A percentile compares a stretch with the other conserved stretches of the same genome.
phyloP scores from a whole-genome alignment of 2,113 vertebrate genomes.

The Chaenocephalus aceratus region DNA sequence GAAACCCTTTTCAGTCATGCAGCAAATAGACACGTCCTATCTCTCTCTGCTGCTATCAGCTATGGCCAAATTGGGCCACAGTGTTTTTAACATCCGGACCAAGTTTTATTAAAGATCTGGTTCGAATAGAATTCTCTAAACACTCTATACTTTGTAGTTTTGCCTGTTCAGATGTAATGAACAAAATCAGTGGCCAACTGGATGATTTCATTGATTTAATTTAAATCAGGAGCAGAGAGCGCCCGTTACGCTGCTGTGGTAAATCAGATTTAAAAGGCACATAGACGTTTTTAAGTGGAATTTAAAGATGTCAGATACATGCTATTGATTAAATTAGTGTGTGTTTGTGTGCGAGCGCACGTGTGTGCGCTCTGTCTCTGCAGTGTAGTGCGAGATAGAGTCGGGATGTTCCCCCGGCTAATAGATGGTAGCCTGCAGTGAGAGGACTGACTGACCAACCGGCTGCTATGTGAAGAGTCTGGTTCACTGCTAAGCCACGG shows the following conservation, averaged over 20 bases:
- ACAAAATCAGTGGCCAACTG: not conserved
- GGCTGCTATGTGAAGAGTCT: conserved; percentile 31
- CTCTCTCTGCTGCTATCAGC: not conserved
- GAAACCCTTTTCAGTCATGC: conserved; percentile 14
- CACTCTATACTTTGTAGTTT: not conserved
- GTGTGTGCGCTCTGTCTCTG: not conserved
- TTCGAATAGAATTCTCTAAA: not conserved
- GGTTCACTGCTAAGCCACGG: conserved; percentile 29
- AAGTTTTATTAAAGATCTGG: not conserved
- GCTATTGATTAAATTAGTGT: too few species aligned
- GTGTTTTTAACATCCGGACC: not conserved
- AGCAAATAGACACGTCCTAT: conserved; percentile 8
- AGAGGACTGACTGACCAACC: not conserved
- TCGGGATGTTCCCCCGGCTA: too few species aligned
- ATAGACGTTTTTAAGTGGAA: too few species aligned
- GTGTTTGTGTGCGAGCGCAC: not conserved
- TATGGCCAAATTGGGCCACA: not conserved
- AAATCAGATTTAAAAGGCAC: too few species aligned
- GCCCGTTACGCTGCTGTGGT: too few species aligned
- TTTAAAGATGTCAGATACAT: too few species aligned
- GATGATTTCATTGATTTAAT: conserved; percentile 12
- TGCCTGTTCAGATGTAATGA: not conserved
- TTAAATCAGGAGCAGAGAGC: too few species aligned
- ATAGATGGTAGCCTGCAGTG: too few species aligned
- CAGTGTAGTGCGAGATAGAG: too few species aligned